Evolutionary conservation across 2,888 invertebrate species (phyloP).

Genomic region (Drosophila crucigera): DNA sequence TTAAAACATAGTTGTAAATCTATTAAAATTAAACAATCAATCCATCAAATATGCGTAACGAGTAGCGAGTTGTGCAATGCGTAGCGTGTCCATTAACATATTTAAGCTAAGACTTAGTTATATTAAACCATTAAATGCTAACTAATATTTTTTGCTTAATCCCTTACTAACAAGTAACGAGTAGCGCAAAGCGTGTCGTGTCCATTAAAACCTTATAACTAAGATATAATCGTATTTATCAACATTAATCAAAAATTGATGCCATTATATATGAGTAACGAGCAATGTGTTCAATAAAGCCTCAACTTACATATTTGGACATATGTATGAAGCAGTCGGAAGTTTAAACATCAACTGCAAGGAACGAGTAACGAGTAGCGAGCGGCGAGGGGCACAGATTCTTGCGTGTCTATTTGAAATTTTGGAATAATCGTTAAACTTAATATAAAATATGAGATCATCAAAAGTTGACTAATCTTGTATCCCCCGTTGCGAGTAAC

Average conservation of each 20-base stretch:
- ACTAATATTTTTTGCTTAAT: neutral
- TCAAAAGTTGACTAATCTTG: neutral
- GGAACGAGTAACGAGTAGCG: conserved; percentile 20
- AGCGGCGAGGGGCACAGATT: neutral
- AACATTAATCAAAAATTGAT: neutral
- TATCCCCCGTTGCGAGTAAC: neutral
- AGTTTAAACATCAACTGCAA: neutral
- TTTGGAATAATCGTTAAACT: neutral
- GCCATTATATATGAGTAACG: neutral
- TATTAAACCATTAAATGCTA: neutral
- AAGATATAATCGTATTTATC: neutral
- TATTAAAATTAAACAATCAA: neutral
- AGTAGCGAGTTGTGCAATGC: neutral
- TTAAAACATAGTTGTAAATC: conserved; percentile 11
- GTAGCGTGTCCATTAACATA: conserved; percentile 3
- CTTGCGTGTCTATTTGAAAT: neutral
- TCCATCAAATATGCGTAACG: neutral
- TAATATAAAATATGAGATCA: neutral
- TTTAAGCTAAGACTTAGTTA: neutral
- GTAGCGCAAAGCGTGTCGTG: conserved; percentile 51
- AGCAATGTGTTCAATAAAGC: neutral
- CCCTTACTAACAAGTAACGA: conserved; percentile 1
- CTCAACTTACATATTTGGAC: neutral
- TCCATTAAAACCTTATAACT: conserved; percentile 27
- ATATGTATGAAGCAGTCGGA: neutral